Evolutionary conservation across 2,113 vertebrate genomes (phyloP).

Genomic region (Phoxinus phoxinus): DNA sequence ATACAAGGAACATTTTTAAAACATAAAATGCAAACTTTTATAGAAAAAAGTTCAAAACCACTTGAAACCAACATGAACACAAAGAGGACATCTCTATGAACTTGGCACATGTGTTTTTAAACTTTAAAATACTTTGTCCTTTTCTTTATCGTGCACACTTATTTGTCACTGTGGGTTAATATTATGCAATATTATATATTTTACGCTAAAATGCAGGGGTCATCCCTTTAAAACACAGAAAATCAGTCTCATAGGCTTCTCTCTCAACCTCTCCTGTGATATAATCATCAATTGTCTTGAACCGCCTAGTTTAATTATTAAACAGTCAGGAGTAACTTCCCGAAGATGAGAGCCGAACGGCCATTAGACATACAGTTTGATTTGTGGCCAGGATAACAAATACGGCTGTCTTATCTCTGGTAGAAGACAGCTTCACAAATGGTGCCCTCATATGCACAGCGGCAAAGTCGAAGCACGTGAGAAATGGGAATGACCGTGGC

Average conservation of each 20-base stretch:
- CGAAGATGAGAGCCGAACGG: conserved; percentile 36
- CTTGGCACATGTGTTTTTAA: neutral
- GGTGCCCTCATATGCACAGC: conserved; percentile 68
- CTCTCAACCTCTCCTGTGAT: neutral
- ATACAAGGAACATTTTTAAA: too few species aligned
- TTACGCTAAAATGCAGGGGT: neutral
- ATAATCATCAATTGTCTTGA: neutral
- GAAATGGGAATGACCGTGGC: conserved; percentile 77
- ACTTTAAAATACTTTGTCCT: neutral
- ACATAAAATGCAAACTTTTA: neutral
- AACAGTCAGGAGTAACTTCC: neutral
- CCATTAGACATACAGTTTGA: conserved; percentile 64
- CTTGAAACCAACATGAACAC: neutral
- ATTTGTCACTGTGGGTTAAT: neutral
- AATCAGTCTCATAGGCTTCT: neutral
- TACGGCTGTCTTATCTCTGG: conserved; percentile 75
- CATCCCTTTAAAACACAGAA: neutral
- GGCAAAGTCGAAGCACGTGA: conserved; percentile 69
- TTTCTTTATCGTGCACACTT: too few species aligned
- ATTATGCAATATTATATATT: neutral
- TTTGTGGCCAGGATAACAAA: conserved; percentile 73
- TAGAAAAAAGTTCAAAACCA: neutral
- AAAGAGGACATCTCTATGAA: neutral
- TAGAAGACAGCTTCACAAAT: conserved; percentile 80
- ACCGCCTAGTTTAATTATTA: neutral